phyloP scores from a whole-genome alignment of 2,113 vertebrate species.

The Oriolus oriolus region DNA sequence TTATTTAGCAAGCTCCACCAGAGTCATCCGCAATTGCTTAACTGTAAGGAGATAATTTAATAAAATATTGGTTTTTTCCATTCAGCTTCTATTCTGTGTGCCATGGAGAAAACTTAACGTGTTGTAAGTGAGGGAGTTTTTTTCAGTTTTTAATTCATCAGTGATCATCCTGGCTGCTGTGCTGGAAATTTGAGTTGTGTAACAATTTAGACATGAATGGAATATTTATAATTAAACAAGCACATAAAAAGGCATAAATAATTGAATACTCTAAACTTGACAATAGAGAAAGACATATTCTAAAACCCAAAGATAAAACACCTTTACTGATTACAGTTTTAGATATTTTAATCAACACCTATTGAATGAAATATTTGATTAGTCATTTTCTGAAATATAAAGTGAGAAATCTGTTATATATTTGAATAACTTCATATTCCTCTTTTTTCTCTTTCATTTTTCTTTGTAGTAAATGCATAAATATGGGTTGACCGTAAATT shows the following conservation, averaged over 20 bases:
- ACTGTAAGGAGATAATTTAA: not conserved
- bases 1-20: not conserved
- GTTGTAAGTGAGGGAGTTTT: accelerated
- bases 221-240: not conserved
- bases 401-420: not conserved
- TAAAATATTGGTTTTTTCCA: not conserved
- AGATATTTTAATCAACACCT: not conserved
- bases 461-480: not conserved
- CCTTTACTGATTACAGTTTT: not conserved
- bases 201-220: not conserved
- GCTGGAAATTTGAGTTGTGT: not conserved
- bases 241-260: not conserved
- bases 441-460: not conserved
- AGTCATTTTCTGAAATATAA: not conserved
- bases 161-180: not conserved
- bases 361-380: not conserved
- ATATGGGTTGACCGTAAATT: not conserved
- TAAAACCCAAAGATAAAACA: not conserved
- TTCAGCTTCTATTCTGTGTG: not conserved
- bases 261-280: not conserved
- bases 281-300: not conserved
- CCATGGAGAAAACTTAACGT: not conserved
- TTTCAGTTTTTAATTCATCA: not conserved
- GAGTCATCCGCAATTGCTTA: not conserved
- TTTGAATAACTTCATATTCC: not conserved